Evolutionary conservation across 2,797 vertebrate genomes (phyloP), one percentile per base, ranked within the genome.

Genomic region (Xyrichtys novacula): DNA sequence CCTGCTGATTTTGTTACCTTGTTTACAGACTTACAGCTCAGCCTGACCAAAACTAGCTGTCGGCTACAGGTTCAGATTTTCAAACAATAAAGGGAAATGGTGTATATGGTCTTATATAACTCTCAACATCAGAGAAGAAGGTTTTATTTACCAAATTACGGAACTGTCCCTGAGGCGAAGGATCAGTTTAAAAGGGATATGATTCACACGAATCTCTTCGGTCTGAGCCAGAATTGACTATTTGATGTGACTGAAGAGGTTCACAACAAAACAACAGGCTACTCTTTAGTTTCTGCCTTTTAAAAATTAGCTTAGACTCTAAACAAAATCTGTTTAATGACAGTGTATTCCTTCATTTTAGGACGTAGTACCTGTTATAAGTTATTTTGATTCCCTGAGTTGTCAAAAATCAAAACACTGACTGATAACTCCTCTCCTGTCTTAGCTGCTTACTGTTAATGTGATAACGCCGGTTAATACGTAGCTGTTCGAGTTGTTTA

Each of bases 211-310:
- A 36, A 32, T 32, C 5, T 32, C 31, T 12, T 32, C 31, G 7
- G 29, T 32, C 31, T 32, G 16, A 50, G 3, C n/a, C 28, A 14
- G 32, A 19, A 17, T 12, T 8, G 19, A 29, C n/a, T 31, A 50
- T 50, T 31, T 19, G 47, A 32, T 9, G n/a, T 28, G n/a, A n/a
- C n/a, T n/a, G 12, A 32, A 32, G 2, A 12, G 31, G 9, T 32
- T 32, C 31, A 46, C n/a, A 32, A 19, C 19, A 31, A 6, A 23
- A 68, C 53, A 38, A 28, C 46, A 31, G 10, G 12, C 48, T 49
- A 20, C 54, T 60, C 34, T 64, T 40, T 49, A 48, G 60, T 64
- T 59, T 28, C 7, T 47, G 40, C 11, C 34, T n/a, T 46, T 31
- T 26, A 2, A 1, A 47, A 57, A 53, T n/a, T 16, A 63, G 40